Evolutionary conservation across 2,888 invertebrate genomes (phyloP), one percentile per base, ranked within the genome.

Genomic region (Mamestra brassicae): DNA sequence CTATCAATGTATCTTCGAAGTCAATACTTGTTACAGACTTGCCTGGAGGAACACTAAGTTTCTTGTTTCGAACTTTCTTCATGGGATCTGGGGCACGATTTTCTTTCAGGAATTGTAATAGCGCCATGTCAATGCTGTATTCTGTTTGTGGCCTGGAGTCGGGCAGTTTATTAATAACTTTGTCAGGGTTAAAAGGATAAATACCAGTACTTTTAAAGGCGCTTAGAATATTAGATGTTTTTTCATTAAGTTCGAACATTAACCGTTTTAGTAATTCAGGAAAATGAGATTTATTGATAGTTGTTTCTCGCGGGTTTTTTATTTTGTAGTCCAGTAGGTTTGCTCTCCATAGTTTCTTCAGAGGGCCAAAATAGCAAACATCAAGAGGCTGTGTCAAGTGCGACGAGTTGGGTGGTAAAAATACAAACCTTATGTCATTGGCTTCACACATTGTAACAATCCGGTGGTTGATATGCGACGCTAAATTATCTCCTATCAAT

Each of bases 381-480:
- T 38, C 38, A 38, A 38, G 64, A 50, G 64, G 64, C 50, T 64
- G 64, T 50, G 64, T 64, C 34, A 64, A 50, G 17, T 50, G 64
- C 34, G 64, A 64, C 50, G 64, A 64, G 50, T 64, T 50, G 11
- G 34, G 63, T 1, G 50, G 50, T 34, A 63, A 34, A 64, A 50
- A 64, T 36, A 64, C 64, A 64, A 64, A 64, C 17, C 64, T 52
- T 64, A 38, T 38, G 64, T 64, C 52, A 52, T 64, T 17, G 0
- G 50, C 36, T n/a, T 64, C 64, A 36, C 52, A 64, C 36, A 64
- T 52, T 66, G 79, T 42, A 11, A 92, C 68, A 69, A 90, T 82
- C 38, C 81, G 60, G 55, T 70, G 64, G 45, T 78, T 84, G 10
- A 88, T 50, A 62, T 88, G 88, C 11, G 80, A 81, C 52, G 84